Evolutionary conservation across 2,888 invertebrate genomes (phyloP), one percentile per base, ranked within the genome.

Genomic region (Drosophila mettleri): DNA sequence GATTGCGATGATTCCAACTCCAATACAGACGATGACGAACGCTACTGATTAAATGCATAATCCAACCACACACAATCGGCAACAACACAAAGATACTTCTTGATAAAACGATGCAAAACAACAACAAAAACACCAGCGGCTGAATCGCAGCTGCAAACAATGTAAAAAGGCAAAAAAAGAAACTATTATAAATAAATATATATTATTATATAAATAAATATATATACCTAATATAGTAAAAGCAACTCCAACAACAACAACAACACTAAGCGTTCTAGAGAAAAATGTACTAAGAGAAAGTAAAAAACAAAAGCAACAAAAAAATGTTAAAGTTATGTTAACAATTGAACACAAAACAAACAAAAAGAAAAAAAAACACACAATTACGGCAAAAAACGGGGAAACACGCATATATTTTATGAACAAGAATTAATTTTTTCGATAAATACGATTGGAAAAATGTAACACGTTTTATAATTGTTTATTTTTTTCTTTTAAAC

Each of bases 11-110:
- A 86, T 66, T 82, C 81, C 69, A 79, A 82, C 70, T 72, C 86
- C 70, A 80, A 83, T 78, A 77, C 87, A 58, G 88, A 89, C 64
- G 88, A 87, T 66, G 88, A 90, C 74, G 88, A 89, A 74, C 79
- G 75, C 80, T 90, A 90, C 76, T 90, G 85, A 77, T 77, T 74
- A 67, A 63, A 68, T 72, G 24, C 51, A 60, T 27, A 48, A 33
- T 33, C 31, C 48, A 48, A 31, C 33, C 20, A 18, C 46, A 48
- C 27, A 49, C 18, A 39, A 59, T 39, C 53, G 57, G 73, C 46
- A 59, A 64, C 54, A 31, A 51, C 39, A 48, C 58, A 49, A 58
- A 61, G 59, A 49, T 64, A 61, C 73, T 78, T 69, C 51, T 63
- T 24, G 51, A 60, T 62, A 53, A 55, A 58, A 62, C 54, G 49